phyloP scores from a whole-genome alignment of 2,888 invertebrate species.

The Scelioninae gen. 2 region DNA sequence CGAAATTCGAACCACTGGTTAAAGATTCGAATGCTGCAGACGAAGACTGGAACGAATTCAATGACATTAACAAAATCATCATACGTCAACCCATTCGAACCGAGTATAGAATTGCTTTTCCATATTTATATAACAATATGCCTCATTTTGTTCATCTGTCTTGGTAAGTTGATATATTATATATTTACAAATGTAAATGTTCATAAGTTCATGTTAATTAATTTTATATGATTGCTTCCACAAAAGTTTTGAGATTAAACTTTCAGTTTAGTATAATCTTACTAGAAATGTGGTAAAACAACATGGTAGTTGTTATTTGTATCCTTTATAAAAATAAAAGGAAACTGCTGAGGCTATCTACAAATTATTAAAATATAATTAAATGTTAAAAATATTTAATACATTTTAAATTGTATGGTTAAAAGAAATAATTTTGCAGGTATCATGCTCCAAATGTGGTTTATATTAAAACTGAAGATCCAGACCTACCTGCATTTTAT shows the following conservation, averaged over 20 bases:
- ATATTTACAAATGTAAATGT: not conserved
- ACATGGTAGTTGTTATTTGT: slow-evolving; percentile 77
- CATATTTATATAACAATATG: slow-evolving; percentile 98
- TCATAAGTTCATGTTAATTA: slow-evolving; percentile 14
- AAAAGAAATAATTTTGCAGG: slow-evolving; percentile 78
- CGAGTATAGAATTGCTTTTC: slow-evolving; percentile 99
- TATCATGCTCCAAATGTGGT: slow-evolving; percentile 99
- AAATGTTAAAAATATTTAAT: not conserved
- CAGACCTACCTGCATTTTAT: slow-evolving; percentile 99
- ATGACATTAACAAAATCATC: slow-evolving; percentile 99
- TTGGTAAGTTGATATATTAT: slow-evolving; percentile 91
- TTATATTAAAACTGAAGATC: slow-evolving; percentile 99
- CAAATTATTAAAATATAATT: slow-evolving; percentile 54
- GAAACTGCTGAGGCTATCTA: slow-evolving; percentile 79
- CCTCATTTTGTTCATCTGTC: slow-evolving; percentile 98
- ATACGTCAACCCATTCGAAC: slow-evolving; percentile 98
- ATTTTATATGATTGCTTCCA: slow-evolving; percentile 63
- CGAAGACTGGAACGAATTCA: slow-evolving; percentile 99
- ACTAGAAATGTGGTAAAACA: slow-evolving; percentile 79
- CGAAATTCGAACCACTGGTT: slow-evolving; percentile 99
- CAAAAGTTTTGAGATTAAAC: slow-evolving; percentile 74
- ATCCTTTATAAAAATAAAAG: slow-evolving; percentile 75
- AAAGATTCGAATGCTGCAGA: slow-evolving; percentile 98
- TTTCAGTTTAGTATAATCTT: slow-evolving; percentile 70
- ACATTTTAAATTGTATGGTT: not conserved